Evolutionary conservation across 2,113 vertebrate species (phyloP).

Genomic region (Patagioenas fasciata): DNA sequence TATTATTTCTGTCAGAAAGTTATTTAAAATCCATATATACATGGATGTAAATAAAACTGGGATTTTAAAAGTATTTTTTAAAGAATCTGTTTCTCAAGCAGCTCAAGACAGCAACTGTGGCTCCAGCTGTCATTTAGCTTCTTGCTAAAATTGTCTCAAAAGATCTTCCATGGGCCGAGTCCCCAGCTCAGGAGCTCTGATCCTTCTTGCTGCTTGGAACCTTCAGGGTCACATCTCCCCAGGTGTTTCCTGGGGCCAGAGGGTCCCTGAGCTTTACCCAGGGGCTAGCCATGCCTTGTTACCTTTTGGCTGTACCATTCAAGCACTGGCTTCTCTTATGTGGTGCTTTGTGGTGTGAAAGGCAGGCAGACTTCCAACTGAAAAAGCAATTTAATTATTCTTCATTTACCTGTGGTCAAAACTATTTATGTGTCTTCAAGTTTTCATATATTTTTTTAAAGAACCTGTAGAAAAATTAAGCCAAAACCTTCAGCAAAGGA

Average conservation of each 20-base stretch:
- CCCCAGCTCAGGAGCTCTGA: background rate
- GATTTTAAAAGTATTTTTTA: fast-evolving
- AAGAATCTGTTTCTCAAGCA: background rate
- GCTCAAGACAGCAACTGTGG: background rate
- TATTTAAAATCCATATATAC: background rate
- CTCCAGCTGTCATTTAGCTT: background rate
- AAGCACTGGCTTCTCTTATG: background rate
- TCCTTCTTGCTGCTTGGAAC: background rate
- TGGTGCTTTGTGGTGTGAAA: background rate
- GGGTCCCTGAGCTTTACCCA: background rate
- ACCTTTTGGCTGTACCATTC: fast-evolving
- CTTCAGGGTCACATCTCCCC: background rate
- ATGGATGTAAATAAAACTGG: background rate
- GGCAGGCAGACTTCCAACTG: background rate
- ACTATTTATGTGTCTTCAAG: background rate
- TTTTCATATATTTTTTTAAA: background rate
- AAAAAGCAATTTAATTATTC: background rate
- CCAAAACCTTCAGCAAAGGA: background rate
- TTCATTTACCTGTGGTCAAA: background rate
- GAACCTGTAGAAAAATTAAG: background rate
- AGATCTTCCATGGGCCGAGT: background rate
- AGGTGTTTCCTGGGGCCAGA: background rate
- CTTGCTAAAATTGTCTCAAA: background rate
- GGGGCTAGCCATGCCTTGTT: fast-evolving
- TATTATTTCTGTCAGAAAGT: background rate